Evolutionary conservation across 2,888 invertebrate species (phyloP).

Genomic region (Frankliniella fusca): DNA sequence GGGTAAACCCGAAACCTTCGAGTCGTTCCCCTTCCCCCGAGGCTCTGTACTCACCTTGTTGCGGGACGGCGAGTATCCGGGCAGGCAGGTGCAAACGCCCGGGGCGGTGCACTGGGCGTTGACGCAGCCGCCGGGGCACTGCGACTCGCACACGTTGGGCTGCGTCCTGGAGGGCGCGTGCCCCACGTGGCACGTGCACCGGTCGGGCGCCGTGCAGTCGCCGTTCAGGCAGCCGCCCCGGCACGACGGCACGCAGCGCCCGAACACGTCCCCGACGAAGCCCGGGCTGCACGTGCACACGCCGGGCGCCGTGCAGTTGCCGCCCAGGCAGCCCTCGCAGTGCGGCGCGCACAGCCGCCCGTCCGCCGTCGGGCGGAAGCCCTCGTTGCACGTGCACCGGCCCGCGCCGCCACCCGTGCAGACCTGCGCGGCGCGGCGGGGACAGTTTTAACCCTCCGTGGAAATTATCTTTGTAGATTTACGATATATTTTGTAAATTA

Average conservation of each 20-base stretch:
- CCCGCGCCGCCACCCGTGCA: neutral
- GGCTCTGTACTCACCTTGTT: constrained; percentile 44
- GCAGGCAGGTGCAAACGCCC: constrained; percentile 57
- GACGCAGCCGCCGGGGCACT: constrained; percentile 53
- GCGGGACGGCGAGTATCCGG: constrained; percentile 50
- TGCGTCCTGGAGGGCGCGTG: constrained; percentile 47
- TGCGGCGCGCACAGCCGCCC: constrained; percentile 57
- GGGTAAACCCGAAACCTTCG: too few relatives aligned
- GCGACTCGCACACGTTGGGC: constrained; percentile 43
- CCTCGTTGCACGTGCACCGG: constrained; percentile 1
- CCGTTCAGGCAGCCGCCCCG: constrained; percentile 66
- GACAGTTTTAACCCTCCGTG: too few relatives aligned
- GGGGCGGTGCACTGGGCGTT: constrained; percentile 54
- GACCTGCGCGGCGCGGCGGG: neutral
- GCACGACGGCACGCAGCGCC: constrained; percentile 61
- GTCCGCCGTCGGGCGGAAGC: constrained; percentile 26
- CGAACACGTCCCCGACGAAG: constrained; percentile 54
- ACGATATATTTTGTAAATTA: too few relatives aligned
- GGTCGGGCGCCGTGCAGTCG: constrained; percentile 56
- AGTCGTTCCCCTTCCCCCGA: neutral
- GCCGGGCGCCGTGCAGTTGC: constrained; percentile 62
- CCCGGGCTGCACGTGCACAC: constrained; percentile 62
- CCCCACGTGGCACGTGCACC: constrained; percentile 61
- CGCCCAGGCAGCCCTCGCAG: constrained; percentile 66
- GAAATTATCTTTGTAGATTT: too few relatives aligned